Evolutionary conservation across 2,888 invertebrate species (phyloP).

Genomic region (Acanthosepion lycidas): DNA sequence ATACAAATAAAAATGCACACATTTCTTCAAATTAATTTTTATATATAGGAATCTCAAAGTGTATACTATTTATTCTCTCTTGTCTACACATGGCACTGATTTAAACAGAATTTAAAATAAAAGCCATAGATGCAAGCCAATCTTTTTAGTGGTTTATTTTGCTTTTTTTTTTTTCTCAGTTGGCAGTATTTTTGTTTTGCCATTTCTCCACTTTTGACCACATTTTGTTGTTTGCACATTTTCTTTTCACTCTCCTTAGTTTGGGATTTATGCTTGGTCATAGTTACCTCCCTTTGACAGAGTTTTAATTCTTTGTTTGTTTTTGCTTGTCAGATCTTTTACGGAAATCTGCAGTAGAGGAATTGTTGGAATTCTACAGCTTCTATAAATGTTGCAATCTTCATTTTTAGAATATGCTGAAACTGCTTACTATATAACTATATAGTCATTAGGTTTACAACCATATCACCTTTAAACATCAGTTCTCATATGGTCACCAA

Average conservation of each 20-base stretch:
- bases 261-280: too few relatives aligned
- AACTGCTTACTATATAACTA: neutral
- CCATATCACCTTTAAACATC: too few relatives aligned
- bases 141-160: neutral
- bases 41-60: neutral
- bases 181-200: neutral
- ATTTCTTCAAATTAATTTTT: neutral
- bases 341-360: neutral
- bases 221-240: neutral
- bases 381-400: neutral
- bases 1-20: neutral
- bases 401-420: neutral
- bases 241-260: neutral
- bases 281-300: neutral
- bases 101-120: neutral
- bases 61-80: neutral
- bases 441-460: too few relatives aligned
- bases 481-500: too few relatives aligned
- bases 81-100: neutral
- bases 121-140: neutral
- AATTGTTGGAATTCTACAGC: neutral
- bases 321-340: neutral
- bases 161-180: too few relatives aligned
- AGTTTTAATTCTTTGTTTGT: neutral
- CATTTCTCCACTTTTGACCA: neutral